Evolutionary conservation across 1,140 invertebrate genomes (phyloP).

Genomic region (Penaeus vannamei): DNA sequence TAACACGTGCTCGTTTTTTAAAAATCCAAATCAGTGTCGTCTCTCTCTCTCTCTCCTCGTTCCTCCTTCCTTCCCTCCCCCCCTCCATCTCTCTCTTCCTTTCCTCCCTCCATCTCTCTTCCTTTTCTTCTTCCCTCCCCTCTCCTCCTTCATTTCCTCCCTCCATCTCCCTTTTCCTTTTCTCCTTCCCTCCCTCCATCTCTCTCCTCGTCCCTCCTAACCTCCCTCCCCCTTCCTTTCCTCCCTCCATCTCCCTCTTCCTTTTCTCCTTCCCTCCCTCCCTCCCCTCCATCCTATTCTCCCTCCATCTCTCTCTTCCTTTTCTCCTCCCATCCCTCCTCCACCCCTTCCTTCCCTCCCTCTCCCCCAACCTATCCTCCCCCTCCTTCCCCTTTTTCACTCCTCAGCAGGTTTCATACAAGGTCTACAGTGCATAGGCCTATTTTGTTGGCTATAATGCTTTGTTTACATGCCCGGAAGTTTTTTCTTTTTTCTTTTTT

Average conservation of each 20-base stretch:
- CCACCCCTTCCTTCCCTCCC: background rate
- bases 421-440: too few species aligned
- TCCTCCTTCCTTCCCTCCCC: background rate
- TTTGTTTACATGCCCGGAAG: too few species aligned
- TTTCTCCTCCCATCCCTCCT: background rate
- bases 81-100: background rate
- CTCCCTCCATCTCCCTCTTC: background rate
- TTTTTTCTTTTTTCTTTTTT: too few species aligned
- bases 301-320: background rate
- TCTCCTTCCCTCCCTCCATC: too few species aligned
- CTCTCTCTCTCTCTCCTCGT: background rate
- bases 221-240: background rate
- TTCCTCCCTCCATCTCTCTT: background rate
- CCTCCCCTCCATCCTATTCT: background rate
- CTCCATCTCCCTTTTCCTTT: background rate
- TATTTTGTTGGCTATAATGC: too few species aligned
- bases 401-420: too few species aligned
- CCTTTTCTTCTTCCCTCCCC: background rate
- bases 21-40: too few species aligned
- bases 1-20: too few species aligned
- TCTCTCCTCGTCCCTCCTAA: background rate
- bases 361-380: background rate
- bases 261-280: background rate
- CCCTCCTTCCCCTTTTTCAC: background rate
- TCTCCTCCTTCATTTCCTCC: background rate